Base-by-base conservation (phyloP, 2,888 invertebrate genomes). In the Metacarcinus magister region DNA sequence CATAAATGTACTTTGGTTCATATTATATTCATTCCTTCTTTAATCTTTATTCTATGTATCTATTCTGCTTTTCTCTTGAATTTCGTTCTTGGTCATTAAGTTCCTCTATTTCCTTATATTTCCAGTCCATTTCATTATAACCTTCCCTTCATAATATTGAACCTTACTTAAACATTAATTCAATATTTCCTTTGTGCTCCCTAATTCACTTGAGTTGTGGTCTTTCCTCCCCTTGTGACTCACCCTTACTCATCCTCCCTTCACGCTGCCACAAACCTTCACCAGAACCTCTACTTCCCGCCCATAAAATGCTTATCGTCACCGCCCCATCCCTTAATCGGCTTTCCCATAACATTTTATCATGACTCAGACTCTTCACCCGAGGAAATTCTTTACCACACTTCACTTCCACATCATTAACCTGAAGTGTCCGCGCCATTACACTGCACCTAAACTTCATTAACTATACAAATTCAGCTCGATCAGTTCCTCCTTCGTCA, bases 341-440 rank as follows among this genome's bases (percentile, higher is more conserved):
- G 82, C 82, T 82, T 82, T 82, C 82, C 82, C 82, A 82, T 82
- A 82, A 82, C 82, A 82, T 32, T 82, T 82, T 32, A 82, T 82
- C 82, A 32, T 32, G 32, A 8, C 32, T 82, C 82, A 82, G 32
- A 82, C 82, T 82, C 82, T 82, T 82, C 82, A 82, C n/a, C 67
- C 67, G 67, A 67, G 67, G 67, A 67, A 28, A 82, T 82, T 82
- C 82, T 82, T 82, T 82, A 82, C 82, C 82, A 82, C 32, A 82
- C 82, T 82, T 82, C 82, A 82, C 82, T 82, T 82, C 28, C 82
- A 82, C 82, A 32, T 82, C 82, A 82, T 82, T 82, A 82, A 82
- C 32, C 32, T 32, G 28, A 82, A 82, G 32, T 32, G 82, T 82
- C 82, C 82, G 82, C 82, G 32, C 82, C 82, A 82, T 82, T 82